A percentile compares a stretch with the other conserved stretches of the same genome.
Evolutionary conservation across 2,113 vertebrate genomes (phyloP).

Genomic region (Camelus bactrianus): DNA sequence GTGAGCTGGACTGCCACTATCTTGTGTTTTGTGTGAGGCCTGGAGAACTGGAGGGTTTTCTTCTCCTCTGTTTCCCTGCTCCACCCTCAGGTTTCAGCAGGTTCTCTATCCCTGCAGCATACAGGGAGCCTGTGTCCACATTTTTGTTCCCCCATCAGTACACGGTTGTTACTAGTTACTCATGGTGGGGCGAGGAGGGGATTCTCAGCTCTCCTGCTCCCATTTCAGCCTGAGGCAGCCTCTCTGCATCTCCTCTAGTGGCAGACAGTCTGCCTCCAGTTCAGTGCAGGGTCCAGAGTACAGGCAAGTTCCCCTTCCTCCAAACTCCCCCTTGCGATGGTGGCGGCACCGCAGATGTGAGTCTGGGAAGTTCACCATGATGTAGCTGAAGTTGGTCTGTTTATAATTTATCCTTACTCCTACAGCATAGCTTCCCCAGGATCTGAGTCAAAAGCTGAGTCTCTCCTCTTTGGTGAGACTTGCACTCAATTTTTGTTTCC

Average conservation of each 20-base stretch:
- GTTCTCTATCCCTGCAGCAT: neutral
- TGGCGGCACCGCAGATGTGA: neutral
- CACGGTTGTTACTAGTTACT: neutral
- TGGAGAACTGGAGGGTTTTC: neutral
- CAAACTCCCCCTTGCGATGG: neutral
- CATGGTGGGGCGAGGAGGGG: too few relatives aligned
- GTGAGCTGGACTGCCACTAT: neutral
- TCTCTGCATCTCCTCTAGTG: neutral
- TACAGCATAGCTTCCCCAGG: neutral
- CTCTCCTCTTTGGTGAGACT: neutral
- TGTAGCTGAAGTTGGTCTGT: neutral
- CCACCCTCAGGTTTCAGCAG: neutral
- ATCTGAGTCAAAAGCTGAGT: neutral
- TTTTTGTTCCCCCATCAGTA: neutral
- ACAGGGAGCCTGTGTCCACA: neutral
- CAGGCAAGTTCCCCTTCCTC: neutral
- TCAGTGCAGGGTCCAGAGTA: neutral
- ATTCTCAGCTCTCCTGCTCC: neutral
- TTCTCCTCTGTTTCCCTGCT: neutral
- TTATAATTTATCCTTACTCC: conserved; percentile 3
- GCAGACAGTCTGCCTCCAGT: neutral
- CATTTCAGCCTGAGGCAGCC: neutral
- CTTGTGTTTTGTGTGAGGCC: neutral
- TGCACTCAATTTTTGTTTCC: neutral
- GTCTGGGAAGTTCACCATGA: neutral